Evolutionary conservation across 2,888 invertebrate species (phyloP), one percentile per base, ranked within the genome.

Genomic region (Strigamia transsilvanica): DNA sequence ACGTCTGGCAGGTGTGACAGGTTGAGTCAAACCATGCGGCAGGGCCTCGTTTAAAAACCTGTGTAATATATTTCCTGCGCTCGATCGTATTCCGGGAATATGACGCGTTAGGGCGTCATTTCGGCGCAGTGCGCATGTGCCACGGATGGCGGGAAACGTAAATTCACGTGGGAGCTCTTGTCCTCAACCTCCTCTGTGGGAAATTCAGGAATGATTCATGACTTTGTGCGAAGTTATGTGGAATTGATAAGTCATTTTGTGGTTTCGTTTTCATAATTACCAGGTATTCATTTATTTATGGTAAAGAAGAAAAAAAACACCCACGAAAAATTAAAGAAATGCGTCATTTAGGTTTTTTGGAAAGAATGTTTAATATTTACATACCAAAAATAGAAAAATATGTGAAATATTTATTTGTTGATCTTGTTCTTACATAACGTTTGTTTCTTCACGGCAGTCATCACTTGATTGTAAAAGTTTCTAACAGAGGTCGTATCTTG

Each of bases 61-160:
- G n/a, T n/a, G 51, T 51, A 51, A n/a, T 51, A n/a, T 51, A n/a
- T 51, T 51, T 51, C 51, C 51, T 51, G 13, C n/a, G 51, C 15
- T 51, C n/a, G 13, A 4, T n/a, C 10, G 13, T 51, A n/a, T 51
- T 51, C 51, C 51, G 51, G 51, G 51, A 51, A 51, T 51, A 51
- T 51, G 51, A 51, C 51, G 51, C n/a, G 51, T 51, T 51, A 51
- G 2, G 13, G n/a, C 51, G 51, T 51, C 51, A 51, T 51, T 51
- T 10, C 3, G 10, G 13, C 51, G 4, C 51, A 51, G 10, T 51
- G 51, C 51, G n/a, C 51, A 51, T 51, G 51, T n/a, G 51, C 51
- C 10, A 10, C 51, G 15, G 13, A 51, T 51, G 51, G 51, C 51
- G 51, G 51, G 51, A 51, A 51, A 9, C n/a, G 10, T 51, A 13